A percentile compares a stretch with the other conserved stretches of the same genome.
Conservation (phyloP, 2,113 vertebrate genomes). For the Apistogramma diplotaenia region DNA sequence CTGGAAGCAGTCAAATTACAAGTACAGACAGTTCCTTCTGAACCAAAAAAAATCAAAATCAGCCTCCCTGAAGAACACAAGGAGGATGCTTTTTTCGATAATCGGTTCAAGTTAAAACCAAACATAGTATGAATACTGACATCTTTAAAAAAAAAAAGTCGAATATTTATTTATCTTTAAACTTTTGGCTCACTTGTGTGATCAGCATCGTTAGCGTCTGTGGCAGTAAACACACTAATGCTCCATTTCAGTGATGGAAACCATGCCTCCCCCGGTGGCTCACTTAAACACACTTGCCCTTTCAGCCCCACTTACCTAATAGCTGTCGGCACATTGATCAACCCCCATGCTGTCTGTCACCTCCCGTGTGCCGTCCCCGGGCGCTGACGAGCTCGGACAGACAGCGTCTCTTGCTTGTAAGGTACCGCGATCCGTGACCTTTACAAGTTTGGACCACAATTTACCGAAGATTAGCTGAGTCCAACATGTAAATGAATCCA, state of each 20-base stretch:
- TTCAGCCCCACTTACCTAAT: conserved; percentile 79
- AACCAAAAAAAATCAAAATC: not conserved
- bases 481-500: conserved; percentile 69
- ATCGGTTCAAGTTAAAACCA: not conserved
- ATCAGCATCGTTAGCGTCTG: not conserved
- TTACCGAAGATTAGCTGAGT: conserved; percentile 63
- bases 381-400: conserved; percentile 71
- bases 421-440: conserved; percentile 62
- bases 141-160: not conserved
- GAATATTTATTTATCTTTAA: not conserved
- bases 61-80: not conserved
- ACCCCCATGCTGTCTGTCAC: conserved; percentile 78
- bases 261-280: conserved; percentile 43
- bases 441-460: conserved; percentile 67
- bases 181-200: not conserved
- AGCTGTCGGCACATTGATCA: conserved; percentile 80
- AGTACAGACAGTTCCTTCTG: not conserved
- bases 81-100: not conserved
- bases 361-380: conserved; percentile 42
- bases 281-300: conserved; percentile 75
- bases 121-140: not conserved
- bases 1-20: not conserved
- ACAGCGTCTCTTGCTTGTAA: conserved; percentile 63
- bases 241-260: conserved; percentile 42
- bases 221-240: conserved; percentile 16